Base-by-base conservation (phyloP, 2,888 invertebrate genomes). In the Acleris emargana region DNA sequence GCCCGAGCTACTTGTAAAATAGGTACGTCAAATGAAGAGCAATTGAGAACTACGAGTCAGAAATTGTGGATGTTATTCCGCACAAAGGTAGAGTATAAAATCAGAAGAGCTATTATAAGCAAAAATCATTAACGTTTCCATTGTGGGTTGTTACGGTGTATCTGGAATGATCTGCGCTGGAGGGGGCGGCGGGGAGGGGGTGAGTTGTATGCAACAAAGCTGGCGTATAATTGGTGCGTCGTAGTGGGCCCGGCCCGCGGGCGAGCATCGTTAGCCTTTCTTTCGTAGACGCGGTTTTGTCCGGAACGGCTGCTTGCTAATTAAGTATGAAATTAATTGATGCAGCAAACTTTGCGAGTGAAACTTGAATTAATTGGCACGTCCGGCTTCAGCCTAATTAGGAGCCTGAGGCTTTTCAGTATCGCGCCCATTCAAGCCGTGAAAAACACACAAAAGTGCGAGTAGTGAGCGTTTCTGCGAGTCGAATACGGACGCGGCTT, bases 291-390 rank as follows among this genome's bases (percentile, higher is more conserved):
- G 86, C 83, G 87, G 91, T 89, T 89, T 91, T 88, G 91, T 89
- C 88, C 87, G 81, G 78, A 72, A 76, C 73, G 73, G 72, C 72
- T 77, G 82, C 86, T 84, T 86, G 89, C 91, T 92, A 92, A 92
- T 92, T 92, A 92, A 91, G 91, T 92, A 91, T 91, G 91, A 92
- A 92, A 92, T 92, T 92, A 92, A 92, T 92, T 92, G 92, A 92
- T 90, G 92, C 88, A 86, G 91, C 88, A 89, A 92, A 92, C 89
- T 92, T 92, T 90, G 89, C 87, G 87, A 89, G 89, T 88, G 90
- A 92, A 92, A 92, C 92, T 91, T 91, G 91, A 92, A 91, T 92
- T 92, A 92, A 92, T 92, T 92, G 92, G 91, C 89, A 88, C 89
- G 92, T 92, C 92, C 90, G 90, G 90, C 90, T 91, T 87, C 89